Base-by-base conservation (phyloP, 2,797 vertebrate genomes). In the Thalassophryne amazonica region DNA sequence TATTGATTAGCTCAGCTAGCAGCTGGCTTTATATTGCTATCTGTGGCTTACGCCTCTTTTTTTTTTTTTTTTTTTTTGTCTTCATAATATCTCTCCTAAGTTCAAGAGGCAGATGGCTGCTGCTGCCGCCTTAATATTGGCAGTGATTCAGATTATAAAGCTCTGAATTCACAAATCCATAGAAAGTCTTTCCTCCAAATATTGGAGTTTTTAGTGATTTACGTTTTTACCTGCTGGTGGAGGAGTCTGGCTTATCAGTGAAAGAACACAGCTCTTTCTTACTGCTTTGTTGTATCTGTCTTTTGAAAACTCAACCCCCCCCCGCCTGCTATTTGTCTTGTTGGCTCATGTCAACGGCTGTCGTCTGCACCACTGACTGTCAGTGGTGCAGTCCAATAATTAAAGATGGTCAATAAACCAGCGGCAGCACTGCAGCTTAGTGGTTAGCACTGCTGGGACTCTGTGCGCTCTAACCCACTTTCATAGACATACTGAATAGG, bases 141-240 rank as follows among this genome's bases (percentile, higher is more conserved):
- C 54, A 36, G 27, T 12, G 4, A 9, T 54, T 67, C 60, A 49
- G 46, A 74, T 76, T 67, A 62, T 68, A 65, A 45, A 70, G 46
- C 38, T 47, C 33, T 27, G 2, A 48, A 22, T 16, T 50, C 6
- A 9, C 16, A 61, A 19, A 49, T 70, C 60, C 54, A 69, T 29
- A 61, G 42, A 69, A 78, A 80, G 50, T 43, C 36, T 51, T 57
- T 63, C 2, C 24, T 64, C 58, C 69, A 66, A 65, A 66, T 51
- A 58, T 52, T 65, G 52, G 18, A 29, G 63, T 57, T 48, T 61
- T 60, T 60, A 42, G 55, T 69, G 43, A 49, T 51, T 58, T 42
- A 55, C 23, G 18, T 36, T 51, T 37, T 57, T 52, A 48, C 76
- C 53, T 40, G 48, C 46, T 35, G 32, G 10, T 43, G 8, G 27